These are phyloP conservation scores for Lycorma delicatula DNA, from an alignment of 1,140 invertebrate genomes.

Conservation along the genomic window DNA sequence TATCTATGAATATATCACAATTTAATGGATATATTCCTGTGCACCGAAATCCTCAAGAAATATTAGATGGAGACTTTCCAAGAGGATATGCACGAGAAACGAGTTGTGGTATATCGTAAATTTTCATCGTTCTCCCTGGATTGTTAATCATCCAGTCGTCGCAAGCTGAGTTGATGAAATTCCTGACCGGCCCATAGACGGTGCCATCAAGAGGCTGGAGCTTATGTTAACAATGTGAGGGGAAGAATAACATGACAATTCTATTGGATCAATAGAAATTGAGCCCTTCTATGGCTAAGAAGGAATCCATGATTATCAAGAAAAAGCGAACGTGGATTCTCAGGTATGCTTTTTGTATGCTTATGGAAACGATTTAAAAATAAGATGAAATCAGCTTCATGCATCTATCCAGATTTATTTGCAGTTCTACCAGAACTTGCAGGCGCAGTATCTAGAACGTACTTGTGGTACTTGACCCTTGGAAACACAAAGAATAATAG, in stretches of 20 bases:
- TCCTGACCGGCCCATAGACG: constrained; percentile 31
- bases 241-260: constrained; percentile 23
- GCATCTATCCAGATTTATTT: constrained; percentile 43
- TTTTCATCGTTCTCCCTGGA: constrained; percentile 27
- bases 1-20: constrained; percentile 32
- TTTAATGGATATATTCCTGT: constrained; percentile 34
- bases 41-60: constrained; percentile 25
- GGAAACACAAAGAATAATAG: constrained; percentile 36
- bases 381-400: constrained; percentile 35
- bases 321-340: constrained; percentile 20
- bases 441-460: no score
- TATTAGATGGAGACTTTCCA: constrained; percentile 26
- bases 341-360: constrained; percentile 23
- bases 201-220: constrained; percentile 35
- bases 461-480: constrained; percentile 28
- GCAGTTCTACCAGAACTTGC: no score
- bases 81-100: constrained; percentile 23
- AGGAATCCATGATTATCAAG: constrained; percentile 30
- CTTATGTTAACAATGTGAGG: constrained; percentile 17
- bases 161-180: constrained; percentile 13
- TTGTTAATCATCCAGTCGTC: constrained; percentile 31
- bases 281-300: constrained; percentile 16
- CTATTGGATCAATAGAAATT: constrained; percentile 28
- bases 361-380: constrained; percentile 36
- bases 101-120: constrained; percentile 30